Base-by-base conservation (phyloP, 2,888 invertebrate species). In the Drosophila imparisetae region DNA sequence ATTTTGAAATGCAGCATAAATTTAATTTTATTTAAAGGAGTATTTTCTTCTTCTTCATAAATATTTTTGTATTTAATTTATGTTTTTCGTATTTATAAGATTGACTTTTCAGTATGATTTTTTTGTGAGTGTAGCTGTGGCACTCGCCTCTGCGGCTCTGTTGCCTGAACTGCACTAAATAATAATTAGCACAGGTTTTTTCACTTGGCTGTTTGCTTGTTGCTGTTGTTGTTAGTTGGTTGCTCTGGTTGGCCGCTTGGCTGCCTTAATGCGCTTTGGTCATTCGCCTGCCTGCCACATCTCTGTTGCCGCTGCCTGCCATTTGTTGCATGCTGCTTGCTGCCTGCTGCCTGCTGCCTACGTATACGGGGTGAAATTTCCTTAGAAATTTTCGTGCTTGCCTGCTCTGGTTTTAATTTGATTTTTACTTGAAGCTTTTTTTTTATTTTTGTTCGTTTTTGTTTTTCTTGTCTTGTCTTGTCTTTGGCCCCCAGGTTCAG, bases 131-230 rank as follows among this genome's bases (percentile, higher is more conserved):
- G 55, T 27, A 52, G n/a, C 27, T 38, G 53, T 48, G 61, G 59
- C 71, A 69, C 60, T 70, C 53, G 38, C 70, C 50, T 63, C 61
- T 49, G 66, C 38, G 42, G 42, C 62, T 45, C 59, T 66, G 69
- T 66, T 66, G 78, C 73, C 71, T 70, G 72, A 83, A 73, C 78
- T 83, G 87, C 86, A 86, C 90, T 91, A 91, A 90, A 90, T 91
- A 91, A 90, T 90, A 90, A 90, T 90, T 90, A 90, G 90, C 91
- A 88, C 91, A 91, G 90, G 91, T 90, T 90, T 87, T 78, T 59
- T 62, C 29, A 58, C 58, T 58, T 40, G 29, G 29, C 52, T 62
- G 38, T 73, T 70, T 24, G 24, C 59, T 55, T 69, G 62, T 61
- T 50, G 67, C 52, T 66, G 70, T 61, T 66, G 66, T 54, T 75